Evolutionary conservation across 2,888 invertebrate species (phyloP).

Genomic region (Nemotelus nigrinus): DNA sequence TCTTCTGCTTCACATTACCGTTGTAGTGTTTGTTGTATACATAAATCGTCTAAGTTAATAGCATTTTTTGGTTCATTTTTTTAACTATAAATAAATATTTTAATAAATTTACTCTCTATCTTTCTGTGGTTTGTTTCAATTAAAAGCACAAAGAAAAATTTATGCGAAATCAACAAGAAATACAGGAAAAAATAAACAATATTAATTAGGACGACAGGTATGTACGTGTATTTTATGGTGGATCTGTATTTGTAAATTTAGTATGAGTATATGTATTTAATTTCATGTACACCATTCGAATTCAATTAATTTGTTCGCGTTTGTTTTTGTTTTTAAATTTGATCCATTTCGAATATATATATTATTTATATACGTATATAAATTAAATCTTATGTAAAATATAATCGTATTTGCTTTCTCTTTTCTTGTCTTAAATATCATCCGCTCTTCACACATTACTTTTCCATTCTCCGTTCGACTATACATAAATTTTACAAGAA

Average conservation of each 20-base stretch:
- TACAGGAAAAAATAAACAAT: background rate
- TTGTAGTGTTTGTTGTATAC: slow-evolving; percentile 7
- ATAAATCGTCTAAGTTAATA: slow-evolving; percentile 28
- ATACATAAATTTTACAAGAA: background rate
- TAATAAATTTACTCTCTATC: slow-evolving; percentile 9
- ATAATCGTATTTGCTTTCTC: slow-evolving; percentile 14
- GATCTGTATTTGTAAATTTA: background rate
- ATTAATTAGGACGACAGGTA: background rate
- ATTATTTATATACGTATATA: slow-evolving; percentile 8
- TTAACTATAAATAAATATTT: slow-evolving; percentile 35
- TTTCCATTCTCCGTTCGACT: slow-evolving; percentile 9
- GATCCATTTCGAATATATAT: slow-evolving; percentile 24
- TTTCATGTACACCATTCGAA: background rate
- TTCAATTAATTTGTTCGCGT: background rate
- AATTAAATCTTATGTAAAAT: slow-evolving; percentile 33
- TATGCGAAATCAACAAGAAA: slow-evolving; percentile 9
- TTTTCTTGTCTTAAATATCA: background rate
- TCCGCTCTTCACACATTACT: slow-evolving; percentile 4
- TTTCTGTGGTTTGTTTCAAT: slow-evolving; percentile 21
- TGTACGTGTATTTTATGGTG: background rate
- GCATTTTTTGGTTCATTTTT: slow-evolving; percentile 37
- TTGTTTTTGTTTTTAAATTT: slow-evolving; percentile 9
- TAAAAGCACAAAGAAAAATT: slow-evolving; percentile 10
- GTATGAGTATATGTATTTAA: background rate
- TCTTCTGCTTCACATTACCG: background rate